Conservation (phyloP, 2,113 vertebrate species). For the Castor canadensis region DNA sequence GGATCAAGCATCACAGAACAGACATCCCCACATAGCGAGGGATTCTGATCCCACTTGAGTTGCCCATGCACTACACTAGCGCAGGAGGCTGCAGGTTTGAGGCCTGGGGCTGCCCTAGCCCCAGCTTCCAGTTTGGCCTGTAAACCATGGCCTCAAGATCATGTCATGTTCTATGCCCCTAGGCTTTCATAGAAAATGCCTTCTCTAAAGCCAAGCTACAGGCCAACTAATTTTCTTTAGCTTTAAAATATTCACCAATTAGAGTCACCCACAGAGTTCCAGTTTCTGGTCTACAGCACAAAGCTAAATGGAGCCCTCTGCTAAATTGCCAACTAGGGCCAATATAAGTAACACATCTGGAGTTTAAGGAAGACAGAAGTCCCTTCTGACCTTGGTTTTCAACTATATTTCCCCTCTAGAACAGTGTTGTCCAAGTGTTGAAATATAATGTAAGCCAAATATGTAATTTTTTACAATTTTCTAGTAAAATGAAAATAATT, state of each 20-base stretch:
- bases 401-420: not conserved
- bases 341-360: not conserved
- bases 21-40: not conserved
- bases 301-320: not conserved
- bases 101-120: not conserved
- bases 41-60: not conserved
- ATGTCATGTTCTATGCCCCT: not conserved
- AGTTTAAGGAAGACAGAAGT: not conserved
- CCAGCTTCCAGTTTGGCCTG: not conserved
- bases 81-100: not conserved
- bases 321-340: not conserved
- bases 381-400: not conserved
- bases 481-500: constrained; percentile 29
- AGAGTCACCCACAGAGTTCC: not conserved
- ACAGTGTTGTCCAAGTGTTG: not conserved
- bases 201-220: not conserved
- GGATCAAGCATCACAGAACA: not conserved
- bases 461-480: not conserved
- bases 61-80: not conserved
- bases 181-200: not conserved
- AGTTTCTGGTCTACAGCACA: not conserved
- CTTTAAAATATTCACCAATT: constrained; percentile 9
- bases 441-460: not conserved
- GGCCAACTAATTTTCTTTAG: not conserved
- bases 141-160: not conserved